phyloP scores from a whole-genome alignment of 1,140 invertebrate genomes.

The Colletes gigas region DNA sequence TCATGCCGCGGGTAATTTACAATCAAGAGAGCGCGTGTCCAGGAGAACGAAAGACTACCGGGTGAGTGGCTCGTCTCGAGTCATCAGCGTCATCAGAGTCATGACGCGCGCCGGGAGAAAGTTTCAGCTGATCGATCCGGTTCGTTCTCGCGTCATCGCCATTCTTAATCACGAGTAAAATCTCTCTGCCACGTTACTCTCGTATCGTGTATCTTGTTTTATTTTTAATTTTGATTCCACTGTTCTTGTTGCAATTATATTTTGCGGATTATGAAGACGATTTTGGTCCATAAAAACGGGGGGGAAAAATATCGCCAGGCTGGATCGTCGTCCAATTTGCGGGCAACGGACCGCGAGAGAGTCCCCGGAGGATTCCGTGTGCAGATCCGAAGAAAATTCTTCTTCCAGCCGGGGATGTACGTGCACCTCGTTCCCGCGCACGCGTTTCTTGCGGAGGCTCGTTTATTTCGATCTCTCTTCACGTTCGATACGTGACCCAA shows the following conservation, averaged over 20 bases:
- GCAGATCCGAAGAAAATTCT: neutral
- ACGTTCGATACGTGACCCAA: slow-evolving; percentile 52
- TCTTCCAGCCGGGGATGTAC: neutral
- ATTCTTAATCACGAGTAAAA: too few species aligned
- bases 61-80: neutral
- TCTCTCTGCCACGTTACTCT: too few species aligned
- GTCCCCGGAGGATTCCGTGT: too few species aligned
- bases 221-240: too few species aligned
- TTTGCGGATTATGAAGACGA: too few species aligned
- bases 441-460: slow-evolving; percentile 41
- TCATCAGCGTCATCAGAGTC: neutral
- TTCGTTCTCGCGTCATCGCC: neutral
- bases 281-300: too few species aligned
- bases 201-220: too few species aligned
- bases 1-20: neutral
- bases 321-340: too few species aligned
- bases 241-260: too few species aligned
- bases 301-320: too few species aligned
- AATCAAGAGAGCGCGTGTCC: neutral
- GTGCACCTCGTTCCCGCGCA: slow-evolving; percentile 18
- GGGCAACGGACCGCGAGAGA: too few species aligned
- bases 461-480: slow-evolving; percentile 51
- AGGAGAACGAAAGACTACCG: neutral
- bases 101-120: slow-evolving; percentile 10
- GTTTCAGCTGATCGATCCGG: neutral